phyloP scores from a whole-genome alignment of 1,140 invertebrate genomes.

The Danaus melanippus region DNA sequence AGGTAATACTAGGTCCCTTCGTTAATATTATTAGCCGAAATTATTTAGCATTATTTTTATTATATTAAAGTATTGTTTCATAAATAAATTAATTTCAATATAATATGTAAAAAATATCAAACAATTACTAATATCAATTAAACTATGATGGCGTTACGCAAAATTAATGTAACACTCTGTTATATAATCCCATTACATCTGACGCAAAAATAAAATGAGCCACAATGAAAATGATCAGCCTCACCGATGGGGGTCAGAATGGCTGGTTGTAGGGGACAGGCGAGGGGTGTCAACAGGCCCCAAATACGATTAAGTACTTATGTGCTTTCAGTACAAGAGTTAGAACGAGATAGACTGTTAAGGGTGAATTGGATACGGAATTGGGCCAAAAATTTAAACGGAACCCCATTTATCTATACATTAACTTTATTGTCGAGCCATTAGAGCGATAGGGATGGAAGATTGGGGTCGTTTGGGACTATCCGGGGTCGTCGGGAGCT shows the following conservation, averaged over 20 bases:
- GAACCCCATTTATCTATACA: conserved; percentile 67
- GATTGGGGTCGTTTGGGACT: conserved; percentile 41
- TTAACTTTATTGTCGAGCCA: conserved; percentile 68
- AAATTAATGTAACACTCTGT: conserved; percentile 51
- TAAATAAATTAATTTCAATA: no score
- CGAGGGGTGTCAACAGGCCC: conserved; percentile 51
- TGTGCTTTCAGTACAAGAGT: conserved; percentile 30
- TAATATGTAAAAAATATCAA: no score
- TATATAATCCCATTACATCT: conserved; percentile 50
- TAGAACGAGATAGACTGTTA: conserved; percentile 28
- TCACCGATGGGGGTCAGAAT: conserved; percentile 15
- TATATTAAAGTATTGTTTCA: no score
- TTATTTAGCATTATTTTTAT: no score
- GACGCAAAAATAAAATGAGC: conserved; percentile 35
- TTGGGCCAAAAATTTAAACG: conserved; percentile 66
- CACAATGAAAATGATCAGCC: conserved; percentile 6
- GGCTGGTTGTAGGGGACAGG: conserved; percentile 43
- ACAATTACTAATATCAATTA: conserved; percentile 22
- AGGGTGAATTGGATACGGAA: conserved; percentile 60
- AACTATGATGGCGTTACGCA: conserved; percentile 61
- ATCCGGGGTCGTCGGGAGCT: conserved; percentile 56
- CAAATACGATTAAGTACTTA: conserved; percentile 69
- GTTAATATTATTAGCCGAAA: no score
- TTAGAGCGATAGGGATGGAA: conserved; percentile 44
- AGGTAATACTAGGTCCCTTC: no score